Conservation (phyloP, 2,113 vertebrate species). For the Albula goreensis region DNA sequence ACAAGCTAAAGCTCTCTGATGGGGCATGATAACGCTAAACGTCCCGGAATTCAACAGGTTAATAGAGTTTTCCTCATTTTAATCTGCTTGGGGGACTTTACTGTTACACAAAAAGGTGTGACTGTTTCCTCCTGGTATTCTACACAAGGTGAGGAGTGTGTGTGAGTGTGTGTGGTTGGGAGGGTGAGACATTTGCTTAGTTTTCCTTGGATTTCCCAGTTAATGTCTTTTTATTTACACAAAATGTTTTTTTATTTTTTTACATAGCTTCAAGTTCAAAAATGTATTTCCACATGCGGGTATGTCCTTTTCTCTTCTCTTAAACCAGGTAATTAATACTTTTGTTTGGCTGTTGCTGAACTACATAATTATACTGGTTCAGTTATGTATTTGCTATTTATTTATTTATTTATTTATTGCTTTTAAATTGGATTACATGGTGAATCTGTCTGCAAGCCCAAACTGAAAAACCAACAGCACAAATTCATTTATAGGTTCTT, state of each 20-base stretch:
- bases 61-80: neutral
- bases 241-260: too few species aligned
- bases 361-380: neutral
- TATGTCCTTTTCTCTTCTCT: neutral
- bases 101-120: neutral
- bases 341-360: neutral
- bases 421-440: too few species aligned
- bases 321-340: neutral
- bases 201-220: too few species aligned
- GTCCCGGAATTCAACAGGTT: neutral
- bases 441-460: too few species aligned
- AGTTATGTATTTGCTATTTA: neutral
- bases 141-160: neutral
- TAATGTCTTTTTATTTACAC: too few species aligned
- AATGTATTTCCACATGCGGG: neutral
- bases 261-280: too few species aligned
- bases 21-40: neutral
- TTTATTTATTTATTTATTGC: too few species aligned
- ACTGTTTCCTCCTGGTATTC: neutral
- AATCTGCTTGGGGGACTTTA: neutral
- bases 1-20: neutral
- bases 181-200: too few species aligned
- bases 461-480: too few species aligned
- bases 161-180: too few species aligned
- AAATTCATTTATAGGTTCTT: neutral